Evolutionary conservation across 2,113 vertebrate species (phyloP), one percentile per base, ranked within the genome.

Genomic region (Anolis carolinensis): DNA sequence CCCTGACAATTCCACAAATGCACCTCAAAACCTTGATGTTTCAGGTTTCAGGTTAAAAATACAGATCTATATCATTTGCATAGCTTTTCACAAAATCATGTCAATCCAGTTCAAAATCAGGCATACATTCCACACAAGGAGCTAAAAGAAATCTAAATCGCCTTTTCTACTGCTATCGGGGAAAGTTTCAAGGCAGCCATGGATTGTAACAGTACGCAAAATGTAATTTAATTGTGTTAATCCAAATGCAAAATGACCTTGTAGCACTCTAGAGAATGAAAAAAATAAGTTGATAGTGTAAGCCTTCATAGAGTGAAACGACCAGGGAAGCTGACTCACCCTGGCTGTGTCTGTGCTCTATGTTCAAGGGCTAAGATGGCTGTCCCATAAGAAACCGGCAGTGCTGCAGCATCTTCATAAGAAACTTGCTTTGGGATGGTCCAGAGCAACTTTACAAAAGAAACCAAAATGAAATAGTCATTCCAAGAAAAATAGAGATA

Each of bases 311-410:
- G n/a, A n/a, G 39, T 44, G 39, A 44, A 44, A 5, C 5, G 39
- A 44, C 39, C 39, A 44, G 5, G 39, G 39, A 44, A 44, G 5
- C 39, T 32, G n/a, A 18, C 92, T 95, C 63, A 87, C 90, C 89
- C 85, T 0, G n/a, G 84, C 74, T 79, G 80, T 30, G 82, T 82
- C 50, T 1, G 0, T 2, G 81, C 90, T 55, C 91, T 11, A 0
- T 39, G 87, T n/a, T 84, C 16, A 1, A 93, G 50, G 36, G 90
- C 59, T 34, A 92, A 76, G 0, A 9, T 32, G n/a, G 87, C 32
- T 81, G 93, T 95, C 67, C 89, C 36, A 0, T 84, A 93, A 11
- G 88, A 63, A 11, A 82, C 0, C 1, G 73, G 89, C 25, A 95
- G 52, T 5, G 48, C 4, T 1, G 91, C 89, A 20, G 27, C 30